Conservation (phyloP, 2,797 vertebrate species). For the Iguana delicatissima region DNA sequence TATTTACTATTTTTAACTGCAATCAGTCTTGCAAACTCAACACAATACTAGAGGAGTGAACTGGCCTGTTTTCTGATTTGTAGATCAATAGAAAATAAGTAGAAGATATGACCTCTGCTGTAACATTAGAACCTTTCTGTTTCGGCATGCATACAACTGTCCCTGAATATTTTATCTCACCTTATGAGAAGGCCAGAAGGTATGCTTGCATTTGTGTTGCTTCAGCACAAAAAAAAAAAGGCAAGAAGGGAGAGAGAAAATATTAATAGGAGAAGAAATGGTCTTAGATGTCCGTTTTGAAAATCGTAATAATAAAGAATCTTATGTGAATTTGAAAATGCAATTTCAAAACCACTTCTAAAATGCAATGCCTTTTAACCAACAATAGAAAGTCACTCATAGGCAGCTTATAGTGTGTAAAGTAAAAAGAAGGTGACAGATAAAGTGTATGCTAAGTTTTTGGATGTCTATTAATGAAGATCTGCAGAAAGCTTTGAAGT, state of each 20-base stretch:
- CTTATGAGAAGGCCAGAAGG: constrained; percentile 7
- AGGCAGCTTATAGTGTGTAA: constrained; percentile 49
- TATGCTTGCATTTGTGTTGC: neutral
- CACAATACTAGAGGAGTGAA: constrained; percentile 8
- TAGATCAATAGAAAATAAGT: constrained; percentile 23
- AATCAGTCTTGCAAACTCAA: constrained; percentile 23
- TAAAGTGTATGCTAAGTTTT: constrained; percentile 61
- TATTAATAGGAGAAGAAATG: constrained; percentile 22
- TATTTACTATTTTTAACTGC: constrained; percentile 39
- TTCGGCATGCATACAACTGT: neutral
- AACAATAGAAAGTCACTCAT: constrained; percentile 53
- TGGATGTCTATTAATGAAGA: constrained; percentile 66
- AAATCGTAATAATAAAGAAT: constrained; percentile 14
- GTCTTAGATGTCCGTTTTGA: constrained; percentile 55
- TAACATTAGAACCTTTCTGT: constrained; percentile 13
- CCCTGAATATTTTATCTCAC: neutral
- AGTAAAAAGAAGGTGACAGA: constrained; percentile 55
- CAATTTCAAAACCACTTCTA: constrained; percentile 39
- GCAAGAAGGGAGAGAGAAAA: constrained; percentile 24
- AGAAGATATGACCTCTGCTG: constrained; percentile 15
- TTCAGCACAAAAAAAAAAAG: neutral
- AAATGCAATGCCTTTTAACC: constrained; percentile 61
- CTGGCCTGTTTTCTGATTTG: constrained; percentile 17
- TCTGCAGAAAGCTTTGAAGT: constrained; percentile 63
- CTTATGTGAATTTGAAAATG: constrained; percentile 15